Conservation (phyloP, 2,888 invertebrate genomes). For the Sinodicranocentrus sp. region DNA sequence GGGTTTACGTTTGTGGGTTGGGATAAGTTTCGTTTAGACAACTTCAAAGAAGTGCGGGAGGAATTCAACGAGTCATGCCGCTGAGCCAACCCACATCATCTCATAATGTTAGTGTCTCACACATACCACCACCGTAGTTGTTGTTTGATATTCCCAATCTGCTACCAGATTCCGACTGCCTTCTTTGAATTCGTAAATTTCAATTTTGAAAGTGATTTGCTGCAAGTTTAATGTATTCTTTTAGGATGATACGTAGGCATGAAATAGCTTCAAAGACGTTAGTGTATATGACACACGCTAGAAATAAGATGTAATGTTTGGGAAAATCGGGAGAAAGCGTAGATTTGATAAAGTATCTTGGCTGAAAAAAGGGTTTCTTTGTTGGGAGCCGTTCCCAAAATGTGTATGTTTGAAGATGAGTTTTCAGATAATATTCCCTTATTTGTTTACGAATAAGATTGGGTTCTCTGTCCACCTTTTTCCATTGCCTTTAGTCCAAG, state of each 20-base stretch:
- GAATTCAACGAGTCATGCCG: not conserved
- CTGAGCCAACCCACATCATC: slow-evolving; percentile 40
- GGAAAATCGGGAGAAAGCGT: slow-evolving; percentile 46
- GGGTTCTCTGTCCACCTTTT: not conserved
- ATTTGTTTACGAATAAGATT: not conserved
- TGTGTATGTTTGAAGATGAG: not conserved
- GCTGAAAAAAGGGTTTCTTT: no score
- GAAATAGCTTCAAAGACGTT: not conserved
- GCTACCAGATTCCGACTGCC: slow-evolving; percentile 18
- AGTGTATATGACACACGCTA: not conserved
- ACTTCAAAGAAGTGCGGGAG: slow-evolving; percentile 51
- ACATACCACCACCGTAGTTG: slow-evolving; percentile 1
- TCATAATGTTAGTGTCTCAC: slow-evolving; percentile 29
- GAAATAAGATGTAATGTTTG: slow-evolving; percentile 45
- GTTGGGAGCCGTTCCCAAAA: no score
- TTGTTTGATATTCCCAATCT: slow-evolving; percentile 8
- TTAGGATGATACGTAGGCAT: not conserved
- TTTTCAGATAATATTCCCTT: not conserved
- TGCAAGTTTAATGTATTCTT: not conserved
- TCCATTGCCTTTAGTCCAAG: not conserved
- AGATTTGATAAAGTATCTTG: not conserved
- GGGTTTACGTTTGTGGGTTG: slow-evolving; percentile 6
- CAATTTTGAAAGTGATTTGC: slow-evolving; percentile 49
- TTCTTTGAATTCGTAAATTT: slow-evolving; percentile 39
- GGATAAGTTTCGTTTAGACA: slow-evolving; percentile 48